phyloP scores from a whole-genome alignment of 2,113 vertebrate genomes.

The Dissostichus mawsoni region DNA sequence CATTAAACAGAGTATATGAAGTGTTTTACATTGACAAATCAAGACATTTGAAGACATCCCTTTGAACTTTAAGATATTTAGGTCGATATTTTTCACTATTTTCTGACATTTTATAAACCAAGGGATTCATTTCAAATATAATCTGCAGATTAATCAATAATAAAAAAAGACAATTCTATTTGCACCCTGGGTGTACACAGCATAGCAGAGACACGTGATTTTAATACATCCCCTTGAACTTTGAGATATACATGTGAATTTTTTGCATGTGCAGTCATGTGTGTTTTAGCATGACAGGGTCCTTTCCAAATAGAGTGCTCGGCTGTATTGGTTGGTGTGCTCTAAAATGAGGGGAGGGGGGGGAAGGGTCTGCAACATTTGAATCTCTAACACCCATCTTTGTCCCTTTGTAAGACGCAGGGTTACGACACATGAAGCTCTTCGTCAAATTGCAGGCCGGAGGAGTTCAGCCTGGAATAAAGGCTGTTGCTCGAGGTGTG shows the following conservation, averaged over 20 bases:
- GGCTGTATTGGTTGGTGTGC: slow-evolving; percentile 51
- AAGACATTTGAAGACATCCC: too few species aligned
- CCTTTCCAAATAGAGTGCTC: slow-evolving; percentile 39
- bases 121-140: too few species aligned
- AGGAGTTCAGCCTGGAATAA: slow-evolving; percentile 34
- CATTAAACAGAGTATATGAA: too few species aligned
- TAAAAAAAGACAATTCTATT: too few species aligned
- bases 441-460: slow-evolving; percentile 45
- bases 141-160: too few species aligned
- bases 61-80: too few species aligned
- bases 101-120: too few species aligned
- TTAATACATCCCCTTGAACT: background rate
- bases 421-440: slow-evolving; percentile 59
- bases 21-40: too few species aligned
- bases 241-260: background rate
- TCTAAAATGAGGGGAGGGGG: slow-evolving; percentile 54
- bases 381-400: slow-evolving; percentile 58
- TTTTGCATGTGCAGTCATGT: slow-evolving; percentile 6
- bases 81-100: too few species aligned
- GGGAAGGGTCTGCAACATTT: slow-evolving; percentile 56
- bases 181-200: too few species aligned
- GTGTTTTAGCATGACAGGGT: slow-evolving; percentile 33
- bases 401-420: slow-evolving; percentile 44
- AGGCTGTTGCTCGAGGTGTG: slow-evolving; percentile 64
- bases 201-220: too few species aligned